A percentile compares a stretch with the other conserved stretches of the same genome.
Evolutionary conservation across 2,888 invertebrate genomes (phyloP).

Genomic region (Plagodis pulveraria): DNA sequence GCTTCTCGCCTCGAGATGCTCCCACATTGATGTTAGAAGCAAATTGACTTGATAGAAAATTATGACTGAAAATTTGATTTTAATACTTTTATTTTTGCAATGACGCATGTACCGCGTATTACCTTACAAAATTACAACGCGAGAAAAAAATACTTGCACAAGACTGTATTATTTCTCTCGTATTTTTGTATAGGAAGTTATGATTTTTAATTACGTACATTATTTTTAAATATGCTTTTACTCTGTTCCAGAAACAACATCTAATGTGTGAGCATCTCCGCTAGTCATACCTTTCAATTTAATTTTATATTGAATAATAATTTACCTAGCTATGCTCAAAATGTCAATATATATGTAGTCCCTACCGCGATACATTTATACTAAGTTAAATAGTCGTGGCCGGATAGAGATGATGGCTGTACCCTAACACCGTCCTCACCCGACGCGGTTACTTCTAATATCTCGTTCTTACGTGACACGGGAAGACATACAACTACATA

Average conservation of each 20-base stretch:
- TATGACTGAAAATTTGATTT: too few species aligned
- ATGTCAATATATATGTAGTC: constrained; percentile 54
- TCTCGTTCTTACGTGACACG: constrained; percentile 67
- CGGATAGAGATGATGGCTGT: constrained; percentile 68
- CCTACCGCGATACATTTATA: constrained; percentile 60
- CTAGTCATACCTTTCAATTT: constrained; percentile 55
- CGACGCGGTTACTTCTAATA: constrained; percentile 56
- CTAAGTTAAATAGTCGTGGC: constrained; percentile 70
- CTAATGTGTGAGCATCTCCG: constrained; percentile 1
- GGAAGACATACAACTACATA: constrained; percentile 82
- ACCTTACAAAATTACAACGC: too few species aligned
- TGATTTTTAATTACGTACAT: too few species aligned
- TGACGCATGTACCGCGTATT: too few species aligned
- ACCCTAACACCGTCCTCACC: constrained; percentile 69
- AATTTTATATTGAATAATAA: constrained; percentile 37
- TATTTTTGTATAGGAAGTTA: too few species aligned
- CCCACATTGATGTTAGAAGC: neutral
- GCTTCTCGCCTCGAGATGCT: constrained; percentile 62
- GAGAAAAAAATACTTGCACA: too few species aligned
- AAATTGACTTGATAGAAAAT: too few species aligned
- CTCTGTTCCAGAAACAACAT: neutral
- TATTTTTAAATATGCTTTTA: neutral
- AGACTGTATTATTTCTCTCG: too few species aligned
- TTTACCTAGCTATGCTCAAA: constrained; percentile 58
- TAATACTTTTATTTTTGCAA: too few species aligned